A percentile compares a stretch with the other conserved stretches of the same genome.
Conservation (phyloP, 2,888 invertebrate species). For the Drosophila algonquin region DNA sequence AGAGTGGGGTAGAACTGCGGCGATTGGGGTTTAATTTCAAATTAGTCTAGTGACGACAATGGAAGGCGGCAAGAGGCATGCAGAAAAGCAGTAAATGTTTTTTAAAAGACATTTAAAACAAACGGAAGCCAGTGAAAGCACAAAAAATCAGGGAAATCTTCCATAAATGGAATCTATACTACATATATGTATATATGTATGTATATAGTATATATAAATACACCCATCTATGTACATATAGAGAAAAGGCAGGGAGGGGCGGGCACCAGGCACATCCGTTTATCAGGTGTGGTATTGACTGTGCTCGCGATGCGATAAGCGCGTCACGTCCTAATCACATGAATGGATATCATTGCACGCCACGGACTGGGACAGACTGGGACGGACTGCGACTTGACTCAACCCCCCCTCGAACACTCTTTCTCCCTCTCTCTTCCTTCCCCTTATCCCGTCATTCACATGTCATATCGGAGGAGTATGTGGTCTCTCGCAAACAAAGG, state of each 20-base stretch:
- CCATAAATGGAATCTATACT: constrained; percentile 14
- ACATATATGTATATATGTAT: constrained; percentile 16
- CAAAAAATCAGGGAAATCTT: constrained; percentile 40
- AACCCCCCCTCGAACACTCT: background rate
- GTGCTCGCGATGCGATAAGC: constrained; percentile 42
- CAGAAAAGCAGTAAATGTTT: constrained; percentile 8
- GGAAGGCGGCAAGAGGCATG: background rate
- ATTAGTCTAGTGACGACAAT: constrained; percentile 45
- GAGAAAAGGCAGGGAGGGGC: constrained; percentile 1
- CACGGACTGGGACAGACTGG: background rate
- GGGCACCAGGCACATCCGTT: constrained; percentile 11
- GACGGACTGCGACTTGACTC: constrained; percentile 8
- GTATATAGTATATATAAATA: background rate
- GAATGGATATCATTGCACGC: constrained; percentile 42
- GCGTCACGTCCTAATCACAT: constrained; percentile 63
- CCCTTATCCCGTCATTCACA: background rate
- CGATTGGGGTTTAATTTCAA: constrained; percentile 5
- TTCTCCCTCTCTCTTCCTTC: background rate
- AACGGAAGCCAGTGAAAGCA: constrained; percentile 4
- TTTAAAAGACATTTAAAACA: constrained; percentile 1
- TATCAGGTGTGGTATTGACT: constrained; percentile 56
- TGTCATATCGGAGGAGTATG: constrained; percentile 29
- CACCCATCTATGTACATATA: background rate
- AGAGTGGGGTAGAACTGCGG: background rate
- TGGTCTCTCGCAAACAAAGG: too few species aligned